Conservation (phyloP, 2,113 vertebrate genomes). For the Erythrolamprus reginae region DNA sequence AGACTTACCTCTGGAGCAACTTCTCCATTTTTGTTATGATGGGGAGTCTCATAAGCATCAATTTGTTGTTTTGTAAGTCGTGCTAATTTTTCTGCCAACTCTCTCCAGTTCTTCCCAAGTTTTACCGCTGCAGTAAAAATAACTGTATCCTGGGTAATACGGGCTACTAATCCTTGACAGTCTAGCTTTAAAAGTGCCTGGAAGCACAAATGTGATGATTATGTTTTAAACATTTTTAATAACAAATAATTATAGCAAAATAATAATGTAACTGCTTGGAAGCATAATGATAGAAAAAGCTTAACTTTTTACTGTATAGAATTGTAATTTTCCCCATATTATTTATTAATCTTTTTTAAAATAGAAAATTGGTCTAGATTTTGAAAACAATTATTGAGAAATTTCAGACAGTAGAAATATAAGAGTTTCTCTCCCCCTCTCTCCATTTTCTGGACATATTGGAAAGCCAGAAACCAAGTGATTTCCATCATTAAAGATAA, state of each 20-base stretch:
- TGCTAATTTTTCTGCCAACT: constrained; percentile 83
- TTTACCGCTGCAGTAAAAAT: constrained; percentile 93
- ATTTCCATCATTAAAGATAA: background rate
- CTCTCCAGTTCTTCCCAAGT: constrained; percentile 85
- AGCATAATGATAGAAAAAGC: background rate
- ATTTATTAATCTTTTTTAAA: background rate
- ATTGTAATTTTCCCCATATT: background rate
- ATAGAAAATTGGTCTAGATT: constrained; percentile 4
- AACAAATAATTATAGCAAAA: constrained; percentile 22
- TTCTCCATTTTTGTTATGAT: constrained; percentile 75
- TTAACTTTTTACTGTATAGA: background rate
- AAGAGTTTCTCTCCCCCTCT: background rate
- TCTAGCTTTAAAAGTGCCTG: constrained; percentile 93
- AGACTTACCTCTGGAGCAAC: constrained; percentile 75
- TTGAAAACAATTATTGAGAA: constrained; percentile 12
- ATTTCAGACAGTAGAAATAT: background rate
- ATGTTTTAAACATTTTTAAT: constrained; percentile 30
- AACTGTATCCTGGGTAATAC: constrained; percentile 84
- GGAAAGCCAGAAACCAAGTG: background rate
- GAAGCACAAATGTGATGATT: constrained; percentile 33
- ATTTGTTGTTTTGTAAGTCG: constrained; percentile 86
- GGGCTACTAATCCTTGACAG: constrained; percentile 78
- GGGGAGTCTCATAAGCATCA: constrained; percentile 85
- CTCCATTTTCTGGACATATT: background rate
- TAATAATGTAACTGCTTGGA: constrained; percentile 2